Base-by-base conservation (phyloP, 2,113 vertebrate genomes). In the Menidia beryllina region DNA sequence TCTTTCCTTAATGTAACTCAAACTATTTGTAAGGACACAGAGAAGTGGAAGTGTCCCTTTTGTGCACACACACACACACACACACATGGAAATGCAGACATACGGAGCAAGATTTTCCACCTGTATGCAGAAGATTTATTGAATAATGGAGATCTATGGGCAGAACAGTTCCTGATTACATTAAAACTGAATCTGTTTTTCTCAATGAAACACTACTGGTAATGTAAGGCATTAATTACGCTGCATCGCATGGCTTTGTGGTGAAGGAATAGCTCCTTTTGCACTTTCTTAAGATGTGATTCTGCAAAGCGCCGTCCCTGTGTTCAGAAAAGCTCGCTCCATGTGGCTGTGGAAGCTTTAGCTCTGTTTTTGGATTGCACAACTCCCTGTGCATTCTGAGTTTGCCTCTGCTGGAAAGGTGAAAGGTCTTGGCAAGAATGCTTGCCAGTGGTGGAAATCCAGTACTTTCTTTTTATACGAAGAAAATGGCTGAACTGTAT, bases 51-150 rank as follows among this genome's bases (percentile, higher is more conserved):
- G n/a, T 19, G 20, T 51, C 13, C 25, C 20, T 25, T 8, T 5
- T 8, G 8, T 8, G 8, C 30, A 30, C 30, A 30, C 30, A 30
- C 30, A 30, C 30, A 30, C 30, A 30, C 30, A 30, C 30, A 30
- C 30, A 30, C 30, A 30, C 30, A 30, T 8, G 8, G 4, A 30
- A 4, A 30, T 34, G 12, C 15, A 60, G 30, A 21, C 20, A 57
- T 30, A 49, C 26, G 30, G 49, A 51, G 59, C 27, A 48, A 23
- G 7, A 12, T 23, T 36, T 62, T 72, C n/a, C 52, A 56, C 45
- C 55, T 43, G 23, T 55, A 10, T 21, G 47, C 56, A 45, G 45
- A 54, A 76, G 80, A 79, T 50, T 54, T 65, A 72, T 50, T 65
- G 30, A 34, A 34, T 8, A 6, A 66, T 67, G n/a, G n/a, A n/a